Evolutionary conservation across 2,888 invertebrate species (phyloP), one percentile per base, ranked within the genome.

Genomic region (Erebia ligea): DNA sequence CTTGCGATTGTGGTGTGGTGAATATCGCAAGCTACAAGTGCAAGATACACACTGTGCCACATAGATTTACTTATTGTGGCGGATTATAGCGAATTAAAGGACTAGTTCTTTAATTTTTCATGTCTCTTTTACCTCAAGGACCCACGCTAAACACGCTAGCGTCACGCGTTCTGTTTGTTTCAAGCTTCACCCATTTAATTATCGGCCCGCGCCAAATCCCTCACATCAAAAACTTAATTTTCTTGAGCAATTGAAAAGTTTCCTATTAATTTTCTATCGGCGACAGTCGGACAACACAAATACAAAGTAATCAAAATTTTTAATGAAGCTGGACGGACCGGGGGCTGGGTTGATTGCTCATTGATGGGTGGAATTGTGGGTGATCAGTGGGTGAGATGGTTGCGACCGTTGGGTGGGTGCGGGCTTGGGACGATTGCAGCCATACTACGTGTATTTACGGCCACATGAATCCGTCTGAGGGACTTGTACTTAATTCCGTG

Each of bases 261-360:
- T 83, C 82, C 83, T 84, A 86, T 89, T 86, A 84, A 87, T 86
- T 88, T 85, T 85, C 84, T 83, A 86, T 86, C 83, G 69, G 76
- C 78, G 77, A 77, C 80, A 80, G 77, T 73, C 79, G 77, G 79
- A 80, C 81, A 89, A 89, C 84, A 89, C 85, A 89, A 89, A 90
- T 86, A 87, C 76, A 84, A 88, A 89, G 87, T 86, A 87, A 89
- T 89, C 83, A 85, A 87, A 88, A 87, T 84, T 84, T 81, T 82
- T 86, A 87, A 87, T 89, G 82, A 83, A 86, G 84, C 76, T 76
- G 68, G 69, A 73, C 63, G 72, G 19, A 11, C 45, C 17, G 21
- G 17, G 8, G 73, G 64, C 71, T 69, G 71, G 74, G 67, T 75
- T 73, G 71, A 73, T 76, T 68, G 69, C 59, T 68, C 56, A 48